phyloP scores from a whole-genome alignment of 2,113 vertebrate species.

The Nematolebias whitei region DNA sequence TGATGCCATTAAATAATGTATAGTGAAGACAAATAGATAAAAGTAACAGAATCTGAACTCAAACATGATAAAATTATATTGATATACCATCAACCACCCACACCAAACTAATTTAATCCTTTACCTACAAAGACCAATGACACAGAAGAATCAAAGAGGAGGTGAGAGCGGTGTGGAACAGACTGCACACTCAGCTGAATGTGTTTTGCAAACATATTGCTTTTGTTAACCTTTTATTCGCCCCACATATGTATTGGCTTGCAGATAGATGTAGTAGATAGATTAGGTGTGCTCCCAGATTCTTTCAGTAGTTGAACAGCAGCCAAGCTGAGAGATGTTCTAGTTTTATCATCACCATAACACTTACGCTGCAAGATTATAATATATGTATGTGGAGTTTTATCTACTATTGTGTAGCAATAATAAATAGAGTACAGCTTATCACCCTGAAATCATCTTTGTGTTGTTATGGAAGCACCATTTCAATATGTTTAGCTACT shows the following conservation, averaged over 20 bases:
- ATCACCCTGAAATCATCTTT: background rate
- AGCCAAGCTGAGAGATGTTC: background rate
- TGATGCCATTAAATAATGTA: background rate
- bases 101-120: background rate
- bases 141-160: background rate
- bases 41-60: slow-evolving; percentile 26
- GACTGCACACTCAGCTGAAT: slow-evolving; percentile 5
- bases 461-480: background rate
- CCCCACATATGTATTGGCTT: background rate
- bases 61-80: slow-evolving; percentile 30
- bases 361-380: background rate
- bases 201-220: slow-evolving; percentile 2
- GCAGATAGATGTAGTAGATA: background rate
- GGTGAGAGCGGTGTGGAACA: background rate
- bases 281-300: background rate
- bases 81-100: slow-evolving; percentile 15
- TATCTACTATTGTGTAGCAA: background rate
- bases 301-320: background rate
- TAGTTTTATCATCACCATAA: background rate
- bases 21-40: background rate
- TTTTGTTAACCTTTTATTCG: slow-evolving; percentile 10
- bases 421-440: background rate
- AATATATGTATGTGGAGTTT: background rate
- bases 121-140: slow-evolving; percentile 4
- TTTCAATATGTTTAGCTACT: background rate